phyloP scores from a whole-genome alignment of 2,797 vertebrate species.

The Chromis chromis region DNA sequence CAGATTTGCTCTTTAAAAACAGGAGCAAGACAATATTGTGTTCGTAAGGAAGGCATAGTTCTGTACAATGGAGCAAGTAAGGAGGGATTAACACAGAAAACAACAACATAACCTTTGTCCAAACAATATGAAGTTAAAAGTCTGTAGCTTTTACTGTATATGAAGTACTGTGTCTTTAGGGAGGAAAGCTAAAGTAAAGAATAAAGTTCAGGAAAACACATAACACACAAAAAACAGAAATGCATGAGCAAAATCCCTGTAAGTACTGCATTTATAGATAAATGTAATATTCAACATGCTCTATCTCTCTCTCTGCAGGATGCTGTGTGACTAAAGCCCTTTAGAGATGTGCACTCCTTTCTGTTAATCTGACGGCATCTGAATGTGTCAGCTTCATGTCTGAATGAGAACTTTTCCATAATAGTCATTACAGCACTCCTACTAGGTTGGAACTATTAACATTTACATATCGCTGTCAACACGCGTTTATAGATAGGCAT shows the following conservation, averaged over 20 bases:
- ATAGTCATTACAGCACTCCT: too few species aligned
- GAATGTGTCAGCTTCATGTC: too few species aligned
- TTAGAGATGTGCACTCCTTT: neutral
- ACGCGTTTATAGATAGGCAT: too few species aligned
- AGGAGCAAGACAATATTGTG: conserved; percentile 54
- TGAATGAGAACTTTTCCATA: too few species aligned
- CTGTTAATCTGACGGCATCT: too few species aligned
- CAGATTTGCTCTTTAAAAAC: conserved; percentile 55
- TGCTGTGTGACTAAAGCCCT: too few species aligned
- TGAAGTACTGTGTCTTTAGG: neutral
- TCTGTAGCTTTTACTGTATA: neutral
- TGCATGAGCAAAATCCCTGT: neutral
- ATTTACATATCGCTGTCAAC: too few species aligned
- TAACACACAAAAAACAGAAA: neutral
- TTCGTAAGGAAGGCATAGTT: conserved; percentile 9
- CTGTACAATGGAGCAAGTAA: conserved; percentile 2
- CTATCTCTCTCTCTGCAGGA: neutral
- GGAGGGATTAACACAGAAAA: conserved; percentile 23
- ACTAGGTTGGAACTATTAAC: too few species aligned
- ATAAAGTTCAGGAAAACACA: too few species aligned
- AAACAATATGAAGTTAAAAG: neutral
- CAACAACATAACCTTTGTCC: conserved; percentile 9
- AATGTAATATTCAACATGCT: neutral
- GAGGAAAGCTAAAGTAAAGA: neutral
- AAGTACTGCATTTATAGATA: neutral